phyloP scores from a whole-genome alignment of 2,797 vertebrate genomes.

The Nyctibius grandis region DNA sequence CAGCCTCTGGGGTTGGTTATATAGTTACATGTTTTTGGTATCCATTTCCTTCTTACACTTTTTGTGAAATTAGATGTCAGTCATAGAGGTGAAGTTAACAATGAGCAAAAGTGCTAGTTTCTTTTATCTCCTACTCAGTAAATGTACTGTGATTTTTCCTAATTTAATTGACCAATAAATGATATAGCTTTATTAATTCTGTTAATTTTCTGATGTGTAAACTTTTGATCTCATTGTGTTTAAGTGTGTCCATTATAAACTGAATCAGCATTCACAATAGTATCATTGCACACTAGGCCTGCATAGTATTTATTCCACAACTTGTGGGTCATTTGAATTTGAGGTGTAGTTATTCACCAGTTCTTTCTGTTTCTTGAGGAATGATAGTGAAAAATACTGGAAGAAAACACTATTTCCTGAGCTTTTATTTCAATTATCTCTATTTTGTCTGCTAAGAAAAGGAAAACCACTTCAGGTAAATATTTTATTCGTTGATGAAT shows the following conservation, averaged over 20 bases:
- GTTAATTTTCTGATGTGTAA: not conserved
- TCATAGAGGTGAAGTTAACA: not conserved
- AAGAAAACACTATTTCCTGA: not conserved
- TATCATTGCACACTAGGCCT: not conserved
- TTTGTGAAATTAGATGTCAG: not conserved
- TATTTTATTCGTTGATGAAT: constrained; percentile 1
- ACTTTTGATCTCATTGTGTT: not conserved
- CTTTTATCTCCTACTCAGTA: not conserved
- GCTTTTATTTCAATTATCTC: not conserved
- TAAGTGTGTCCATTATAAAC: not conserved
- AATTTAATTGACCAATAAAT: not conserved
- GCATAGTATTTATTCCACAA: not conserved
- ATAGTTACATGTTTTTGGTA: not conserved
- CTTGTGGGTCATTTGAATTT: not conserved
- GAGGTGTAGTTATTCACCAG: not conserved
- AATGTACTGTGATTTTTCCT: not conserved
- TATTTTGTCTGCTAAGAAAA: not conserved
- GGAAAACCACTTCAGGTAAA: not conserved
- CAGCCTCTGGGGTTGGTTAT: not conserved
- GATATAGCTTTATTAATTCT: not conserved
- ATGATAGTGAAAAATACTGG: not conserved
- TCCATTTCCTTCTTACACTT: not conserved
- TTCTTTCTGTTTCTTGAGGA: not conserved
- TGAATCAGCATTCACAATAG: not conserved
- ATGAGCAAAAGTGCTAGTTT: not conserved